phyloP scores from a whole-genome alignment of 2,797 vertebrate species.

The Liasis olivaceus region DNA sequence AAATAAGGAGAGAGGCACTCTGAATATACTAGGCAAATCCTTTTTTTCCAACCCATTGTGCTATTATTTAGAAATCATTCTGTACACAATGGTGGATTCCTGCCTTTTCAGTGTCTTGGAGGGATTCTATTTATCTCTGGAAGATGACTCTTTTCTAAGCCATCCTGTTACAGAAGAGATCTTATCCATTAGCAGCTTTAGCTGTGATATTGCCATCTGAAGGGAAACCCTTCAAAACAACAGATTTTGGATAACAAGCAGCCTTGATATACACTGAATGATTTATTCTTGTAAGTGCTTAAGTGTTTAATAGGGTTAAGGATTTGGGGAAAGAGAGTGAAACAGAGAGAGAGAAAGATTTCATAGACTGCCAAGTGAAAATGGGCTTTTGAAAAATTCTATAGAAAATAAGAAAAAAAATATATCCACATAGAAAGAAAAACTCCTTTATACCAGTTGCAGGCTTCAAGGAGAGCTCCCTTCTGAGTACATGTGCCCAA shows the following conservation, averaged over 20 bases:
- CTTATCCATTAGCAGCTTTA: not conserved
- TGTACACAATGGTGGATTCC: not conserved
- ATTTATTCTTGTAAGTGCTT: not conserved
- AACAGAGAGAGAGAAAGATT: not conserved
- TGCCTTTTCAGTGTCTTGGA: not conserved
- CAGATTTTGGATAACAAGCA: not conserved
- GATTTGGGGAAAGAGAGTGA: not conserved
- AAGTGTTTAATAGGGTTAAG: not conserved
- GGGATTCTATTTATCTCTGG: not conserved
- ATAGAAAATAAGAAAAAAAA: slow-evolving; percentile 3
- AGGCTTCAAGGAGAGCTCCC: not conserved
- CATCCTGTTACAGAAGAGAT: slow-evolving; percentile 4
- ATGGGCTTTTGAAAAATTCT: not conserved
- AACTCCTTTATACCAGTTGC: not conserved
- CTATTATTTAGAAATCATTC: not conserved
- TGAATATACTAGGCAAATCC: not conserved
- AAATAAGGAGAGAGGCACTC: not conserved
- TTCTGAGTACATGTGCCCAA: not conserved
- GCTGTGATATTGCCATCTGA: not conserved
- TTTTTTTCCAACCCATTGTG: not conserved
- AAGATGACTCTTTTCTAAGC: not conserved
- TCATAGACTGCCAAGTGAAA: not conserved
- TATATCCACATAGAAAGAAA: not conserved
- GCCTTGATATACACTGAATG: not conserved
- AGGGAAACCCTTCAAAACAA: slow-evolving; percentile 14